These are phyloP conservation scores for Argyrosomus regius DNA, from an alignment of 2,797 vertebrate species.

Conservation along the genomic window DNA sequence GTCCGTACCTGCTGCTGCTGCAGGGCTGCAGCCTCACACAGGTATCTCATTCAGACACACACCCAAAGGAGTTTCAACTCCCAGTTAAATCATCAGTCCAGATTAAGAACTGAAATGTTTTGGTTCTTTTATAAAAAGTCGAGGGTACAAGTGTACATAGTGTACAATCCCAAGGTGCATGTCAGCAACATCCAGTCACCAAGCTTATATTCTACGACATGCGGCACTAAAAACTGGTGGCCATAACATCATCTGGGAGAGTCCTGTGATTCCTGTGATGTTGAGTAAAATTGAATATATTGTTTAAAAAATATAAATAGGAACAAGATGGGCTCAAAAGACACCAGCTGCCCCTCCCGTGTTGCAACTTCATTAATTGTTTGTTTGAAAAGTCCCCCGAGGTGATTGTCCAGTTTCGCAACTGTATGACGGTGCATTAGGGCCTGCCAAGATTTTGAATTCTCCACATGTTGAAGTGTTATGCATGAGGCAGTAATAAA, in stretches of 20 bases:
- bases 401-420: neutral
- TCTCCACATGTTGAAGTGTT: too few relatives aligned
- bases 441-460: too few relatives aligned
- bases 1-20: conserved; percentile 89
- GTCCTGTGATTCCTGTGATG: neutral
- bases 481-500: neutral
- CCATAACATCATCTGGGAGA: neutral
- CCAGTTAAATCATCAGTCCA: too few relatives aligned
- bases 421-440: neutral
- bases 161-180: too few relatives aligned
- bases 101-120: too few relatives aligned
- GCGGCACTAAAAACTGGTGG: too few relatives aligned
- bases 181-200: too few relatives aligned
- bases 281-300: neutral
- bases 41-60: conserved; percentile 76
- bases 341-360: neutral
- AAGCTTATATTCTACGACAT: too few relatives aligned
- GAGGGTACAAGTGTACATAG: too few relatives aligned
- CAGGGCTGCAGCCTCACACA: conserved; percentile 84
- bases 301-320: neutral
- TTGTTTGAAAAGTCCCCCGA: neutral
- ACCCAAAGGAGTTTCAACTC: neutral
- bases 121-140: too few relatives aligned
- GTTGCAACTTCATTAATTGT: neutral
- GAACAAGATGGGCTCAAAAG: neutral